Conservation (phyloP, 2,797 vertebrate genomes). For the Scleropages formosus region DNA sequence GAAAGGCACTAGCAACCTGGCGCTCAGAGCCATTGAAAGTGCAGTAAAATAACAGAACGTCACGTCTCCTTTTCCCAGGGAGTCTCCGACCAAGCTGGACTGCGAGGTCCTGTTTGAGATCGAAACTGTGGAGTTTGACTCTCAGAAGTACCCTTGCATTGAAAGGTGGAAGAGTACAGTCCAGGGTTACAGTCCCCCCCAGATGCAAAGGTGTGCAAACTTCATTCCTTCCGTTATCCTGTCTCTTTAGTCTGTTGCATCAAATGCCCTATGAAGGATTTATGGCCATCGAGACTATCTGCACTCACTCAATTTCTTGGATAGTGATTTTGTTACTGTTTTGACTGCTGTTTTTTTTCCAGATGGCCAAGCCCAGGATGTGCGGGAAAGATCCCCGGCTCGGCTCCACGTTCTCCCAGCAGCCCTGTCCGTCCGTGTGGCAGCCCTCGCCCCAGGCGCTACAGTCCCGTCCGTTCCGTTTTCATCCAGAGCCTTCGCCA, state of each 20-base stretch:
- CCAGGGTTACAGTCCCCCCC: conserved; percentile 58
- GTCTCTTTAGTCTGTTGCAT: background rate
- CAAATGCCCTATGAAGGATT: background rate
- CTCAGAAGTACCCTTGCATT: conserved; percentile 57
- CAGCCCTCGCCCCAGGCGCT: conserved; percentile 54
- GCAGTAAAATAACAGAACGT: background rate
- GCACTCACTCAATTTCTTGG: background rate
- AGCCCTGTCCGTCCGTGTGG: conserved; percentile 41
- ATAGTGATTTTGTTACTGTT: background rate
- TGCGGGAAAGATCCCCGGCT: conserved; percentile 48
- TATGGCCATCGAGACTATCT: background rate
- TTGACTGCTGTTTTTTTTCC: conserved; percentile 5
- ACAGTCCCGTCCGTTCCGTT: conserved; percentile 57
- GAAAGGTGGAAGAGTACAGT: conserved; percentile 62
- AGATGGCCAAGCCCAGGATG: conserved; percentile 73
- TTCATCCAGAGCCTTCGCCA: conserved; percentile 50
- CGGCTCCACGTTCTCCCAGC: conserved; percentile 39
- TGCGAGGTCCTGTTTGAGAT: conserved; percentile 71
- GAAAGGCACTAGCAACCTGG: background rate
- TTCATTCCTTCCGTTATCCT: background rate
- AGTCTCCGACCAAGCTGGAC: conserved; percentile 74
- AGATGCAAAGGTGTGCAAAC: conserved; percentile 68
- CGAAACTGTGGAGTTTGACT: conserved; percentile 58
- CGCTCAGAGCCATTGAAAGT: background rate
- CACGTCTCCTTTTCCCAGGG: conserved; percentile 51